Evolutionary conservation across 2,888 invertebrate species (phyloP).

Genomic region (Hypsopygia costalis): DNA sequence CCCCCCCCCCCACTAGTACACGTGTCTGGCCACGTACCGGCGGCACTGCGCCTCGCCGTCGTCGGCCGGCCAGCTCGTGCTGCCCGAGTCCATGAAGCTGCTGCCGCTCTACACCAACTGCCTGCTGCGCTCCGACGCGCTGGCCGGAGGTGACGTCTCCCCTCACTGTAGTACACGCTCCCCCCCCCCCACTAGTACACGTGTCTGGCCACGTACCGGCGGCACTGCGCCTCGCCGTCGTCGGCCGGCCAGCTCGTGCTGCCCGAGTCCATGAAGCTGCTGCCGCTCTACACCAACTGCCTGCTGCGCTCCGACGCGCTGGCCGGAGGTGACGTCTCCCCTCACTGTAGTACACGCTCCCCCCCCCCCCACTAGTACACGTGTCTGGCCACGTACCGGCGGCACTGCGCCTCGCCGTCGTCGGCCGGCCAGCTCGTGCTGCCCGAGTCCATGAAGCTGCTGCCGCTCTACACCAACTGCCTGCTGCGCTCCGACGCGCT

Average conservation of each 20-base stretch:
- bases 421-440: conserved; percentile 98
- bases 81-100: conserved; percentile 99
- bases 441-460: conserved; percentile 98
- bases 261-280: conserved; percentile 98
- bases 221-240: conserved; percentile 96
- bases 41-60: conserved; percentile 97
- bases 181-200: too few species aligned
- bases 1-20: too few species aligned
- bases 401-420: conserved; percentile 96
- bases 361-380: too few species aligned
- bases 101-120: conserved; percentile 97
- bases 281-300: conserved; percentile 97
- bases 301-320: conserved; percentile 95
- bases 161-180: too few species aligned
- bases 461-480: conserved; percentile 97
- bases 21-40: conserved; percentile 95
- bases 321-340: conserved; percentile 86
- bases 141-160: conserved; percentile 92
- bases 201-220: conserved; percentile 95
- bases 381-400: conserved; percentile 95
- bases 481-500: conserved; percentile 95
- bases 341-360: too few species aligned
- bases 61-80: conserved; percentile 97
- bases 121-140: conserved; percentile 94
- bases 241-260: conserved; percentile 98